phyloP scores from a whole-genome alignment of 2,113 vertebrate species.

The Oxyruncus cristatus region DNA sequence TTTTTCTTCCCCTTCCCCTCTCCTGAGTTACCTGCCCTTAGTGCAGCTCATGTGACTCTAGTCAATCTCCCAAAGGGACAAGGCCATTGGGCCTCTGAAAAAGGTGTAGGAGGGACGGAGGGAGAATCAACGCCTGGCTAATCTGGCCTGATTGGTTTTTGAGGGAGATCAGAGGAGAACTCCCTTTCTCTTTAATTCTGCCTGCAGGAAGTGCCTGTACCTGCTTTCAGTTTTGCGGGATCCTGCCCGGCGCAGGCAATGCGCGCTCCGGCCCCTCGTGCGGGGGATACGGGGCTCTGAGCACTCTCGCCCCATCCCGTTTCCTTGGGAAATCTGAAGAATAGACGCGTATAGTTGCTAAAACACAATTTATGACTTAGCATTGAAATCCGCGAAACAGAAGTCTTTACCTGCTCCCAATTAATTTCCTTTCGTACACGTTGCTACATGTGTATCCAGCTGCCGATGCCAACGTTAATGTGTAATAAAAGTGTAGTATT shows the following conservation, averaged over 20 bases:
- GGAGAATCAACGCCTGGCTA: conserved; percentile 26
- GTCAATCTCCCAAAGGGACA: conserved; percentile 55
- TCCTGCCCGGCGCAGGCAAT: not conserved
- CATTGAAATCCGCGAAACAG: not conserved
- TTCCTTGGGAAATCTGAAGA: accelerated
- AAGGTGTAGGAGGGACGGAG: conserved; percentile 86
- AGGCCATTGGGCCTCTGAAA: conserved; percentile 75
- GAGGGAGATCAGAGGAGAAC: conserved; percentile 17
- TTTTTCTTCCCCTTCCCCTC: conserved; percentile 30
- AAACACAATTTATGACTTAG: accelerated
- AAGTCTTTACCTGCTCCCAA: not conserved
- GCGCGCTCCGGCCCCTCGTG: not conserved
- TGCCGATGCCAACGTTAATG: accelerated
- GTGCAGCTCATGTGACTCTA: conserved; percentile 75
- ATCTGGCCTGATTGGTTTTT: conserved; percentile 66
- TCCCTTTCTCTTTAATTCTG: not conserved
- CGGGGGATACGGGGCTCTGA: accelerated
- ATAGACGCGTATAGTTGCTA: accelerated
- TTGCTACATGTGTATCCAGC: not conserved
- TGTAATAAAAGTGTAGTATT: not conserved
- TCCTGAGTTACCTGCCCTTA: conserved; percentile 85
- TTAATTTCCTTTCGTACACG: not conserved
- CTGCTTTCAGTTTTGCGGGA: conserved; percentile 5
- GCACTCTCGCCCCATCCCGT: accelerated
- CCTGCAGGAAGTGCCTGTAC: conserved; percentile 55